Percentiles rank a stretch among this genome's conserved stretches.
phyloP scores from a whole-genome alignment of 1,140 invertebrate species.

The Globodera ellingtonae region DNA sequence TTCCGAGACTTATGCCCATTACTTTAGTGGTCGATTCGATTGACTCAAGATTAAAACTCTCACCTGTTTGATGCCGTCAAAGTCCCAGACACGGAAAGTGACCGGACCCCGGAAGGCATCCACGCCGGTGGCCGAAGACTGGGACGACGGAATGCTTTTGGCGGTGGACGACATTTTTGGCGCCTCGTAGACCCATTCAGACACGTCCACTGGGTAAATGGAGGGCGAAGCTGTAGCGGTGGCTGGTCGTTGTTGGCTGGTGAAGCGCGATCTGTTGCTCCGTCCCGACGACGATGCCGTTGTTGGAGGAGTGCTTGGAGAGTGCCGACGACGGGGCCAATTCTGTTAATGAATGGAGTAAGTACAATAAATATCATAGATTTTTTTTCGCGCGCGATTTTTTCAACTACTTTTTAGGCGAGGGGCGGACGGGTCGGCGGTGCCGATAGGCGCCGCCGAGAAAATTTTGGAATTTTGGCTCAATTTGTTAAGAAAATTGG shows the following conservation, averaged over 20 bases:
- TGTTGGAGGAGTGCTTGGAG: slow-evolving; percentile 3
- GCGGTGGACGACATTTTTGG: slow-evolving; percentile 71
- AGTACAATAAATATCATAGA: too few relatives aligned
- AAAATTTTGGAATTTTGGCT: too few relatives aligned
- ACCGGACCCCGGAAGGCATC: slow-evolving; percentile 76
- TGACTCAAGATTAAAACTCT: background rate
- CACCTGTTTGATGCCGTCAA: slow-evolving; percentile 81
- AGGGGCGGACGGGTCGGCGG: too few relatives aligned
- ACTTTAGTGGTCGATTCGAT: background rate
- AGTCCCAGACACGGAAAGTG: slow-evolving; percentile 98
- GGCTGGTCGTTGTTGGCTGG: slow-evolving; percentile 3
- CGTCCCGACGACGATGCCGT: background rate
- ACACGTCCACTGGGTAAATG: slow-evolving; percentile 78
- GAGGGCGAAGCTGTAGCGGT: background rate
- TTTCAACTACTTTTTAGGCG: too few relatives aligned
- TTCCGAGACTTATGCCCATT: too few relatives aligned
- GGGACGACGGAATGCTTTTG: slow-evolving; percentile 68
- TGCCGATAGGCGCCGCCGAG: too few relatives aligned
- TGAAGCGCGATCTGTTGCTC: slow-evolving; percentile 6
- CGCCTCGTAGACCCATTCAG: slow-evolving; percentile 89
- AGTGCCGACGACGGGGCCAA: slow-evolving; percentile 16
- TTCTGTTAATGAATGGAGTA: too few relatives aligned
- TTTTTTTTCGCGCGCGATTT: too few relatives aligned
- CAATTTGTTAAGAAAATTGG: too few relatives aligned
- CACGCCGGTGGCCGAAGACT: background rate